phyloP scores from a whole-genome alignment of 2,797 vertebrate species.

The Dendrocincla tyrannina region DNA sequence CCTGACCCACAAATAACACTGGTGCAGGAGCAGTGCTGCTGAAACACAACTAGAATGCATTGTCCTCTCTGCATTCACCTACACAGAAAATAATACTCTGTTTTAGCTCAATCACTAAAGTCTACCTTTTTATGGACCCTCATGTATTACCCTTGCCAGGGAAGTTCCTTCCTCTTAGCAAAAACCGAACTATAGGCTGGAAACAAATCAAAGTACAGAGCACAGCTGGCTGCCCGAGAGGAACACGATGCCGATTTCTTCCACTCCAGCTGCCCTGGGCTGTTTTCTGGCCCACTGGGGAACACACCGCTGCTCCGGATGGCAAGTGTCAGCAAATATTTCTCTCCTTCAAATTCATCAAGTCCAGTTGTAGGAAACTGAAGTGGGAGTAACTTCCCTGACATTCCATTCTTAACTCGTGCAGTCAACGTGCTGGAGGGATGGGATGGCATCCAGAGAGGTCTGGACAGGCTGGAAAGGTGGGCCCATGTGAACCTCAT shows the following conservation, averaged over 20 bases:
- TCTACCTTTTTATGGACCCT: background rate
- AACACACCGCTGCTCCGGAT: background rate
- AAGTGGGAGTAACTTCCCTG: background rate
- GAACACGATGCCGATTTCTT: conserved; percentile 2
- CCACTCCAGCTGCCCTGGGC: conserved; percentile 20
- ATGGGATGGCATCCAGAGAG: background rate
- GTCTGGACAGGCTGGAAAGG: background rate
- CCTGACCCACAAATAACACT: background rate
- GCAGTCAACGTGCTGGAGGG: background rate
- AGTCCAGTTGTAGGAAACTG: background rate
- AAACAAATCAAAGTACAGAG: conserved; percentile 37
- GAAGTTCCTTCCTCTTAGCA: conserved; percentile 27
- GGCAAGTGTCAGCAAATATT: conserved; percentile 52
- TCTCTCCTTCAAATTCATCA: background rate
- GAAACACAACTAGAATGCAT: background rate
- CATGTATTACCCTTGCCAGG: background rate
- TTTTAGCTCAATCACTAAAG: background rate
- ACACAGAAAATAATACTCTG: background rate
- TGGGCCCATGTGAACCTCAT: background rate
- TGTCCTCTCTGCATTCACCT: background rate
- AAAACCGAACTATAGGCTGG: conserved; percentile 6
- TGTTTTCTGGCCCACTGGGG: background rate
- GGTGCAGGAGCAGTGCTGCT: background rate
- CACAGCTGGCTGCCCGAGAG: conserved; percentile 26
- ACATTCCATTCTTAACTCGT: fast-evolving